Conservation (phyloP, 2,888 invertebrate species). For the Oasisia sp. region DNA sequence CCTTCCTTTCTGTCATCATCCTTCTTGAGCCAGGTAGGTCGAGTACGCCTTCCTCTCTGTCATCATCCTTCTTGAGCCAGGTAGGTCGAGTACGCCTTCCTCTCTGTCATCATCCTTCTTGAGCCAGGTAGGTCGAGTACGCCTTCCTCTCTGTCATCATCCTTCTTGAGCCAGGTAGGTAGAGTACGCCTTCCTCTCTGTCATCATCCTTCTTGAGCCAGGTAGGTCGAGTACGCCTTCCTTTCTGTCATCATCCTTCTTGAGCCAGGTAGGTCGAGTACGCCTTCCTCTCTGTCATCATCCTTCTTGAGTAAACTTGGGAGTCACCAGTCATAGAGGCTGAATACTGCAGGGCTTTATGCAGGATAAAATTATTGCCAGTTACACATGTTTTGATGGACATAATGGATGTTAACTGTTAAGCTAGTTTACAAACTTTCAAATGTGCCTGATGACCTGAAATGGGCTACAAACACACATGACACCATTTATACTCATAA, state of each 20-base stretch:
- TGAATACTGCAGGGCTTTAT: too few species aligned
- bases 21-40: conserved; percentile 40
- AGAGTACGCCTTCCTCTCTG: conserved; percentile 55
- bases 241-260: conserved; percentile 47
- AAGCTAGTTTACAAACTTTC: too few species aligned
- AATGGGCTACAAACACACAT: too few species aligned
- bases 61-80: conserved; percentile 36
- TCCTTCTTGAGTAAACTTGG: conserved; percentile 27
- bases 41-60: conserved; percentile 56
- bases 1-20: conserved; percentile 50
- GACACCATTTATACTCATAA: too few species aligned
- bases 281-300: conserved; percentile 51
- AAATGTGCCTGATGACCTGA: too few species aligned
- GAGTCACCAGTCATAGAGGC: too few species aligned
- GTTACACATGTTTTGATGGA: too few species aligned
- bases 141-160: conserved; percentile 52
- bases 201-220: conserved; percentile 37
- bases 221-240: conserved; percentile 53
- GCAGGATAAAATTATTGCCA: too few species aligned
- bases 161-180: conserved; percentile 40
- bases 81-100: conserved; percentile 53
- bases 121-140: conserved; percentile 48
- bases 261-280: conserved; percentile 48
- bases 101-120: conserved; percentile 46
- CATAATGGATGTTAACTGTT: too few species aligned